A percentile compares a stretch with the other conserved stretches of the same genome.
Conservation (phyloP, 2,797 vertebrate genomes). For the Salarias fasciatus region DNA sequence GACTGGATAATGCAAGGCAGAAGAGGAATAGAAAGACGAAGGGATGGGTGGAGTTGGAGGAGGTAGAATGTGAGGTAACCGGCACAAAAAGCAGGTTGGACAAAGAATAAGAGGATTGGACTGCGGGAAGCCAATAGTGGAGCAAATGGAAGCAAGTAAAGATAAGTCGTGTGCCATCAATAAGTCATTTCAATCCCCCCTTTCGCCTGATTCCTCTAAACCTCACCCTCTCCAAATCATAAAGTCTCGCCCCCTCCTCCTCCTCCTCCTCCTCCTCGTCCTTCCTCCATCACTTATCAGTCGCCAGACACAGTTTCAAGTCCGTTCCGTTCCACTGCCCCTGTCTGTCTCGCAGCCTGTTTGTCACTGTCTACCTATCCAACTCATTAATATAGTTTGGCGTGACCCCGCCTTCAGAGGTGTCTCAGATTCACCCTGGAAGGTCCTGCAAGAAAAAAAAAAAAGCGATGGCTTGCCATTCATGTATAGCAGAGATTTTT, state of each 20-base stretch:
- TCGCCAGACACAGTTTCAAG: conserved; percentile 62
- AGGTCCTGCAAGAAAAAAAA: conserved; percentile 27
- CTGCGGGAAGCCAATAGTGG: neutral
- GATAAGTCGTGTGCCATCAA: conserved; percentile 14
- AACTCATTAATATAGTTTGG: conserved; percentile 63
- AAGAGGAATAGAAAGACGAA: conserved; percentile 74
- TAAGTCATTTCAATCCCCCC: conserved; percentile 40
- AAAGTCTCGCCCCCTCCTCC: conserved; percentile 5
- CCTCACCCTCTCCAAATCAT: conserved; percentile 36
- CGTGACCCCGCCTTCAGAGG: conserved; percentile 44
- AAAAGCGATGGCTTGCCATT: conserved; percentile 40
- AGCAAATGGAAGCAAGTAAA: conserved; percentile 5
- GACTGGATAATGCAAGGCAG: conserved; percentile 72
- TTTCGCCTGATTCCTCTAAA: conserved; percentile 20
- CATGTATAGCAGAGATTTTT: conserved; percentile 25
- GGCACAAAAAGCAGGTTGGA: neutral
- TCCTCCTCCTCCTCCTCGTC: conserved; percentile 21
- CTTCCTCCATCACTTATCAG: conserved; percentile 62
- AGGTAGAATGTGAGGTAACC: neutral
- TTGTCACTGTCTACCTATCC: conserved; percentile 44
- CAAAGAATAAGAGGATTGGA: conserved; percentile 2
- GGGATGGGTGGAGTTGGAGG: neutral
- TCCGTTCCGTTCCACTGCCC: conserved; percentile 70
- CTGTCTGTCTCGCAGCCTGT: conserved; percentile 65
- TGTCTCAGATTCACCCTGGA: conserved; percentile 36